Evolutionary conservation across 2,797 vertebrate genomes (phyloP), one percentile per base, ranked within the genome.

Genomic region (Tokudaia tokunoshimensis): DNA sequence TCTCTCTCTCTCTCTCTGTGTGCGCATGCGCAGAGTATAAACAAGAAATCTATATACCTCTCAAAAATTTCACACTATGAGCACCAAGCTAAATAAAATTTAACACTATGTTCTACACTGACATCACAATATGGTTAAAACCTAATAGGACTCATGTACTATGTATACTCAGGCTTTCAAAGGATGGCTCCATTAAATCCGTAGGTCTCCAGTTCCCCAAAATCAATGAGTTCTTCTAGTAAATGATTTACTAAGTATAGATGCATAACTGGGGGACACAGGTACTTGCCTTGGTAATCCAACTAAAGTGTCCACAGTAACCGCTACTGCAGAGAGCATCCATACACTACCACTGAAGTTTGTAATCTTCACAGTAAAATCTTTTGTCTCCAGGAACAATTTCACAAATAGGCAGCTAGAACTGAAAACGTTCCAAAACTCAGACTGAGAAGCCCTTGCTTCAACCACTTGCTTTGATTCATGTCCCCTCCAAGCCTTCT

Each of bases 401-500:
- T 26, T 8, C 37, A n/a, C 37, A 93, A 89, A 84, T 34, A 57
- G 61, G 7, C 29, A 20, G 61, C 24, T 22, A 75, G 47, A 81
- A 95, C 81, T 76, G 24, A 94, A 89, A n/a, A 85, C 26, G 26
- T 57, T 4, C 22, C 34, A 1, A 0, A 55, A 63, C 9, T 65
- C 47, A 90, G 24, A n/a, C 5, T 20, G 15, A 13, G 17, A 90
- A 88, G 11, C 5, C 41, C 41, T 92, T 88, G 26, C 37, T 94
- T 67, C 11, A 59, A 89, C 75, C 10, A 79, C 47, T 91, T 55
- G 85, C 20, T 96, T 90, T 88, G 50, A 94, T 72, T 95, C 29
- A 92, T 95, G 95, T 89, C 59, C 31, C 12, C 94, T 59, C 65
- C n/a, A 78, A 61, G 37, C 2, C 24, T 92, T 92, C 63, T 24